Evolutionary conservation across 2,888 invertebrate species (phyloP).

Genomic region (Carabus problematicus): DNA sequence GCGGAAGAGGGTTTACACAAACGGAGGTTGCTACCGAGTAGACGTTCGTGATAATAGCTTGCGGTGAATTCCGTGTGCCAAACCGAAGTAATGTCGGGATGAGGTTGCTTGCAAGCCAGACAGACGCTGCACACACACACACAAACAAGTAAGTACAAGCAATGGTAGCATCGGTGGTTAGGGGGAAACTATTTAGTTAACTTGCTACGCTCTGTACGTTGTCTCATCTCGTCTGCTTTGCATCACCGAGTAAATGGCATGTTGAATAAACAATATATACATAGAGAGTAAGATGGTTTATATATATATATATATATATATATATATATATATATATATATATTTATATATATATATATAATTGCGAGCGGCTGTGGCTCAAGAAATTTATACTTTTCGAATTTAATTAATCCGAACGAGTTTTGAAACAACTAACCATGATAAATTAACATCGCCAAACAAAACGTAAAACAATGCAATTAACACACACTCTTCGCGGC

Average conservation of each 20-base stretch:
- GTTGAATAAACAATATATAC: conserved; percentile 12
- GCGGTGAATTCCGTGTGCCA: conserved; percentile 1
- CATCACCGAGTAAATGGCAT: conserved; percentile 4
- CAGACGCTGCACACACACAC: conserved; percentile 1
- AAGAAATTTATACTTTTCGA: conserved; percentile 11
- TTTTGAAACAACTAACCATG: too few species aligned
- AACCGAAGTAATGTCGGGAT: conserved; percentile 9
- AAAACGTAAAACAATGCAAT: conserved; percentile 38
- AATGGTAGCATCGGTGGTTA: conserved; percentile 3
- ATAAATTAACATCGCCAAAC: not conserved
- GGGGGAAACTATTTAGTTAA: conserved; percentile 6
- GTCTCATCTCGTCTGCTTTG: not conserved
- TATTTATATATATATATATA: too few species aligned
- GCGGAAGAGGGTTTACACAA: too few species aligned
- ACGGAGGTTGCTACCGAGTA: not conserved
- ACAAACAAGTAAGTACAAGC: not conserved
- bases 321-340: too few species aligned
- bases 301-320: too few species aligned
- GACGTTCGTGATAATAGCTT: not conserved
- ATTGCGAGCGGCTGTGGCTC: not conserved
- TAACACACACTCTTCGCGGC: conserved; percentile 32
- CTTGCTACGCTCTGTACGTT: not conserved
- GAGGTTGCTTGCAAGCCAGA: conserved; percentile 13
- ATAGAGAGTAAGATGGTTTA: too few species aligned
- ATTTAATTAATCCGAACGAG: conserved; percentile 11